Evolutionary conservation across 2,113 vertebrate species (phyloP).

Genomic region (Pterocles burchelli): DNA sequence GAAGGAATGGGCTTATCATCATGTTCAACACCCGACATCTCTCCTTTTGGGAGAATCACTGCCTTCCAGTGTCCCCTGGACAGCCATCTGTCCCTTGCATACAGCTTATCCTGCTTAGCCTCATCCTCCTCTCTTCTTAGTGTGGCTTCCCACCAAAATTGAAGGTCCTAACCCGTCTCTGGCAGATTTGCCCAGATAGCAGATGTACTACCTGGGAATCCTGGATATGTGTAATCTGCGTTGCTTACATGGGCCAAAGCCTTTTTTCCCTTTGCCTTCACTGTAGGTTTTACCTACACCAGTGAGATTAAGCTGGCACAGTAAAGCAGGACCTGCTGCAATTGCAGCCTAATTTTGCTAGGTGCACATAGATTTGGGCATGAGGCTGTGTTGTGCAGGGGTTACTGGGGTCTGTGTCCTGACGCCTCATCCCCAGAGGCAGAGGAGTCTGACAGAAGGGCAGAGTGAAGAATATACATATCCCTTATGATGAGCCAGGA

Average conservation of each 20-base stretch:
- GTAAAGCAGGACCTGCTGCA: too few relatives aligned
- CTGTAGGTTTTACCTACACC: rapidly evolving
- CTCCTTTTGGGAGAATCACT: neutral
- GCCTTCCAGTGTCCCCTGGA: neutral
- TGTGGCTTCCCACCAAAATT: neutral
- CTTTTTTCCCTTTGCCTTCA: neutral
- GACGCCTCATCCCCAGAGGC: neutral
- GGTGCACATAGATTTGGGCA: neutral
- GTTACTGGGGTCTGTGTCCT: neutral
- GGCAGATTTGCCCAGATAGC: neutral
- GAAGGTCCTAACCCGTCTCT: neutral
- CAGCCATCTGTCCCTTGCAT: neutral
- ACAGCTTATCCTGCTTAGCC: neutral
- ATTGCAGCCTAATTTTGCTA: neutral
- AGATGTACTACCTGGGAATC: neutral
- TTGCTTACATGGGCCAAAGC: neutral
- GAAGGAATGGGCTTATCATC: neutral
- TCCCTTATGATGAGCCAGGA: neutral
- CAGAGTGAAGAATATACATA: neutral
- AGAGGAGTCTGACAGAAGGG: neutral
- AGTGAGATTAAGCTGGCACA: neutral
- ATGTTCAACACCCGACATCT: neutral
- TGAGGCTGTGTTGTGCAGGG: neutral
- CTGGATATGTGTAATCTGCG: neutral
- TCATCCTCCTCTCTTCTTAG: neutral